Base-by-base conservation (phyloP, 2,113 vertebrate species). In the Agapornis roseicollis region DNA sequence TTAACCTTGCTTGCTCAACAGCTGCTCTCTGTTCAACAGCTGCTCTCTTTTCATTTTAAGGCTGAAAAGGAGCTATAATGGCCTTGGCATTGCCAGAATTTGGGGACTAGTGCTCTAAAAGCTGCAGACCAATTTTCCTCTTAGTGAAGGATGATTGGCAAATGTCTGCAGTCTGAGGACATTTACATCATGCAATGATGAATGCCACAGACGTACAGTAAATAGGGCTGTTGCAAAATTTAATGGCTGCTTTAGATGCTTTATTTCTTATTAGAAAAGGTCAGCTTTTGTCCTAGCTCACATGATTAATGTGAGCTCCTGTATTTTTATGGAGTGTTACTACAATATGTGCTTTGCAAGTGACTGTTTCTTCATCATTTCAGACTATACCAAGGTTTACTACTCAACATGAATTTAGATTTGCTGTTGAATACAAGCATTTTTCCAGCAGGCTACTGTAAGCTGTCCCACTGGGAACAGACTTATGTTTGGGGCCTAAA, bases 231-330 rank as follows among this genome's bases (percentile, higher is more conserved):
- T 94, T 56, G 84, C 0, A 22, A 92, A 96, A 97, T 95, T 93
- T 97, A 97, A 98, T 96, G 93, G 77, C 93, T 95, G 76, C 93
- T 97, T 96, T 96, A 91, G 90, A 96, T 95, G 93, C 90, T 95
- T 96, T 52, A 28, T 96, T 96, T 97, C 95, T 94, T 97, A 95
- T 97, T 97, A 97, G 97, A 96, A 98, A 98, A 98, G 97, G 98
- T 98, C 97, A 98, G 72, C 47, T 71, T 96, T 97, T 97, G 95
- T 97, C 96, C 96, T 73, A 85, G 63, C 80, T 96, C 80, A 58
- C 72, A 93, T 96, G 97, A 98, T 96, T 97, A 97, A 97, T 98
- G 96, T 80, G 79, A 90, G 90, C 80, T 88, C 76, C 95, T 85
- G 83, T 96, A 94, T 97, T 94, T 96, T 97, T 96, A 95, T 88